Conservation (phyloP, 1,140 invertebrate species). For the Vanessa atalanta region DNA sequence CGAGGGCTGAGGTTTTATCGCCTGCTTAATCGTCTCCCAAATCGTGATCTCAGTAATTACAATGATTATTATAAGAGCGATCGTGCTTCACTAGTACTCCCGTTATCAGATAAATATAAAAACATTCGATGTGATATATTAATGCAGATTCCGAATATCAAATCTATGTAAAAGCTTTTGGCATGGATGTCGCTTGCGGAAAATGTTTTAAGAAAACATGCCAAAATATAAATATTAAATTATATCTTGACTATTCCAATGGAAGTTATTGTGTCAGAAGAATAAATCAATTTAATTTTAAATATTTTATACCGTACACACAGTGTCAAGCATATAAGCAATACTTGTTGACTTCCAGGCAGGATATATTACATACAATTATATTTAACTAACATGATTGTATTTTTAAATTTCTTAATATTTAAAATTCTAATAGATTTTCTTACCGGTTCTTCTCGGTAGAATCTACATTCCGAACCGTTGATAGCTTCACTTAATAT, state of each 20-base stretch:
- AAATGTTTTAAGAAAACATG: slow-evolving; percentile 5
- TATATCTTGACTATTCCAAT: not conserved
- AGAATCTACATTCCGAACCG: too few relatives aligned
- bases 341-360: too few relatives aligned
- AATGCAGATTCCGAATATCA: slow-evolving; percentile 9
- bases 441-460: too few relatives aligned
- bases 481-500: too few relatives aligned
- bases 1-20: slow-evolving; percentile 74
- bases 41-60: slow-evolving; percentile 74
- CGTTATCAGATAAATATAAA: not conserved
- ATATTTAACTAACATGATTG: too few relatives aligned
- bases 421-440: too few relatives aligned
- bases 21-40: slow-evolving; percentile 71
- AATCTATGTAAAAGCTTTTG: slow-evolving; percentile 34
- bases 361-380: too few relatives aligned
- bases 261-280: not conserved
- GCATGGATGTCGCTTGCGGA: slow-evolving; percentile 15
- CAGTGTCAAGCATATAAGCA: too few relatives aligned
- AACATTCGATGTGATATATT: slow-evolving; percentile 3
- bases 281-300: too few relatives aligned
- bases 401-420: too few relatives aligned
- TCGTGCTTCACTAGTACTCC: slow-evolving; percentile 40
- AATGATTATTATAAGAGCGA: slow-evolving; percentile 73
- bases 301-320: too few relatives aligned
- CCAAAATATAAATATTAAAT: not conserved